phyloP scores from a whole-genome alignment of 1,140 invertebrate genomes.

The Papilio polytes region DNA sequence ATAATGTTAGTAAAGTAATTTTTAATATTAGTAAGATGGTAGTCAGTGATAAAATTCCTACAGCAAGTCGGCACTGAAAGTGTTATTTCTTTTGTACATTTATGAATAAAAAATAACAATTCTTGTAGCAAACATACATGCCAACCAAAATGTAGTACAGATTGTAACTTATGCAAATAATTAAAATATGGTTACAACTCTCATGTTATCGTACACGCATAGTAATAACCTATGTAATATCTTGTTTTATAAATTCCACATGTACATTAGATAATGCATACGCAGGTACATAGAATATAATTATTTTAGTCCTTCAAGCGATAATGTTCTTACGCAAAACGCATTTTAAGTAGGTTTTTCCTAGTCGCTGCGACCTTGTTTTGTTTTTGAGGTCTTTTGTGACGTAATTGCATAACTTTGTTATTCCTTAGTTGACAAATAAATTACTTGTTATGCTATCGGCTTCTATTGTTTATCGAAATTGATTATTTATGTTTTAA shows the following conservation, averaged over 20 bases:
- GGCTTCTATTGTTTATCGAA: neutral
- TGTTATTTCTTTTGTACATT: too few species aligned
- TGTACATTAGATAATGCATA: conserved; percentile 3
- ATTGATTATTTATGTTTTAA: too few species aligned
- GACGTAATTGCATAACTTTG: conserved; percentile 13
- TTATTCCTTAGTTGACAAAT: neutral
- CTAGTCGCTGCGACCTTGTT: neutral
- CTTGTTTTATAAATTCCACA: neutral
- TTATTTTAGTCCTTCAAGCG: conserved; percentile 18
- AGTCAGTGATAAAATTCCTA: too few species aligned
- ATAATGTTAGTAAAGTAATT: too few species aligned
- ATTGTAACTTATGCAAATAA: too few species aligned
- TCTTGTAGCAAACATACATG: too few species aligned
- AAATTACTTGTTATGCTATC: neutral
- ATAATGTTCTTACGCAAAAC: conserved; percentile 22
- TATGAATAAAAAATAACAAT: too few species aligned
- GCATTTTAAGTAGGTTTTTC: conserved; percentile 22
- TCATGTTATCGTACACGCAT: conserved; percentile 1
- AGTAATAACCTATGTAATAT: neutral
- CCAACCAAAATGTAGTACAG: too few species aligned
- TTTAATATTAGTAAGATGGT: too few species aligned
- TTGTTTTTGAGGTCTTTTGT: conserved; percentile 16
- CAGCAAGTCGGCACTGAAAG: too few species aligned
- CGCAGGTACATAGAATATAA: neutral
- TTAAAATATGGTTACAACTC: too few species aligned